Evolutionary conservation across 2,888 invertebrate species (phyloP), one percentile per base, ranked within the genome.

Genomic region (Hirtodrosophila trivittata): DNA sequence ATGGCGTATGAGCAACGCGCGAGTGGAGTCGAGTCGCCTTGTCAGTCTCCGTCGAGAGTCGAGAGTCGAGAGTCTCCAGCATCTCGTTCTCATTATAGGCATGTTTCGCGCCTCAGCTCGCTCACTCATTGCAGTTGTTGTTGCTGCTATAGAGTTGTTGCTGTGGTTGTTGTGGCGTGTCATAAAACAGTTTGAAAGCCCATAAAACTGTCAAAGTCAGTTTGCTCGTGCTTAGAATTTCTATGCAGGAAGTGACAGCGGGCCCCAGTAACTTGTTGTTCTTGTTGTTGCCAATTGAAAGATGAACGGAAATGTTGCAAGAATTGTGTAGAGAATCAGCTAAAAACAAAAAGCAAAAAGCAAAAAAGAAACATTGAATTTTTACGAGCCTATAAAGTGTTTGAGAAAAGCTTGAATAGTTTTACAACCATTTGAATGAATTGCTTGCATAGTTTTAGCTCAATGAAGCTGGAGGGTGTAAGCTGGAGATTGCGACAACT

Each of bases 181-280:
- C 89, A 89, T 89, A 89, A 90, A 89, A 89, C 89, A 89, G 87
- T 89, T 89, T 89, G 90, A 89, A 83, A 86, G 78, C 87, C 88
- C 89, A 90, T 89, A 90, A 90, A 90, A 89, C 88, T 89, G 89
- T 90, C 89, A 82, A 84, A 77, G 69, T 70, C 75, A 46, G 75
- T 75, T 71, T 67, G 60, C 64, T 77, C 56, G 67, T 75, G 76
- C 72, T 66, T 59, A 62, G 71, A 78, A 70, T 69, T 70, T 78
- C 54, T 66, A 51, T 71, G 58, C 78, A 86, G 78, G 86, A 86
- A 86, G 74, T 83, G 84, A 60, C 76, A 72, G 46, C 62, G 14
- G 52, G 47, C 16, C 51, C 26, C 42, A 67, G 59, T 41, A 39
- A 47, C 18, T 33, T 35, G 41, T 52, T 47, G 72, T 3, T 10